These are phyloP conservation scores for Microtus richardsoni DNA, from an alignment of 2,113 vertebrate species.

Conservation along the genomic window DNA sequence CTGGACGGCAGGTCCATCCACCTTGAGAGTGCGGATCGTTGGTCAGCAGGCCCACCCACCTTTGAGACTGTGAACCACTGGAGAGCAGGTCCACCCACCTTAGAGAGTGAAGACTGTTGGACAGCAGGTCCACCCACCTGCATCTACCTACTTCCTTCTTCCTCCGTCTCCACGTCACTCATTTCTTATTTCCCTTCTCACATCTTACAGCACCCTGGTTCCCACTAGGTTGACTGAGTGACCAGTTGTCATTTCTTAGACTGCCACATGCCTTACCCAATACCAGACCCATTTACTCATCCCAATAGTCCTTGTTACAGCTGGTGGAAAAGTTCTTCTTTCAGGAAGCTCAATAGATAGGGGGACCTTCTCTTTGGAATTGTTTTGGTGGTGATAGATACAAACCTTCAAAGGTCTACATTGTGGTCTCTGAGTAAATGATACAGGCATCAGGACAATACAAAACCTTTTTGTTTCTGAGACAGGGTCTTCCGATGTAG, in stretches of 20 bases:
- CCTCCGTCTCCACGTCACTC: not conserved
- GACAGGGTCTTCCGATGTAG: not conserved
- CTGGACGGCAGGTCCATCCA: too few relatives aligned
- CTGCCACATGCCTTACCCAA: not conserved
- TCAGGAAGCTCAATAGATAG: not conserved
- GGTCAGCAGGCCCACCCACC: too few relatives aligned
- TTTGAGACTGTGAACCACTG: too few relatives aligned
- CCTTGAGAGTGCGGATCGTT: accelerated
- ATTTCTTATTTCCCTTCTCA: not conserved
- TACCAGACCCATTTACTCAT: not conserved
- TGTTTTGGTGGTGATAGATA: not conserved
- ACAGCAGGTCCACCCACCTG: not conserved
- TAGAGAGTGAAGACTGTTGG: too few relatives aligned
- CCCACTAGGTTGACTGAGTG: not conserved
- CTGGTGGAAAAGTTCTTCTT: not conserved
- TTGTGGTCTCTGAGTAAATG: not conserved
- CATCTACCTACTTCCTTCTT: not conserved
- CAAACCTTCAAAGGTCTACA: not conserved
- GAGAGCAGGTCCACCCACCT: too few relatives aligned
- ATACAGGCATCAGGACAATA: not conserved
- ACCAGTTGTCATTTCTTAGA: not conserved
- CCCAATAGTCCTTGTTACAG: not conserved
- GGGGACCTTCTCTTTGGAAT: not conserved
- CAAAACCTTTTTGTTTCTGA: not conserved
- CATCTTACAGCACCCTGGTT: not conserved